Evolutionary conservation across 2,888 invertebrate species (phyloP), one percentile per base, ranked within the genome.

Genomic region (Toxonevra muliebris): DNA sequence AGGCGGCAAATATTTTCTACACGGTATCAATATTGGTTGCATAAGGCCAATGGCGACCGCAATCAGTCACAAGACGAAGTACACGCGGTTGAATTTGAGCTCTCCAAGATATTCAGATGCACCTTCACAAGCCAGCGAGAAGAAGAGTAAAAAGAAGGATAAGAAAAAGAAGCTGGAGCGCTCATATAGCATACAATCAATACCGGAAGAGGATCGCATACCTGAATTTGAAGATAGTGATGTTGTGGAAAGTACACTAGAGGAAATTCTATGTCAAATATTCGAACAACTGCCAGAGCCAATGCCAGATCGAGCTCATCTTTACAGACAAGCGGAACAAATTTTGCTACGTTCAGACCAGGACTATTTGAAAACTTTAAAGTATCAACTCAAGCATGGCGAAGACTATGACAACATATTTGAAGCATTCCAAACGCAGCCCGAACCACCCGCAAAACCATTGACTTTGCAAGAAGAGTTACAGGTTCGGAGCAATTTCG

Each of bases 401-500:
- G 74, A 80, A 43, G 84, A 82, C 63, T 76, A 76, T 45, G 82
- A 80, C 58, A 86, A 87, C 64, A 72, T 87, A 1, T 79, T 86
- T 13, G 82, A 82, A 63, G 85, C 85, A 68, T 81, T 85, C 70
- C 86, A 84, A 0, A 77, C 82, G 2, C 87, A 87, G 0, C 80
- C 87, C 0, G 75, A 80, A 1, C 85, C 86, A 64, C 7, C 71
- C 2, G 69, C 72, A 1, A 76, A 79, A 0, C 57, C 74, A 13
- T 70, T 82, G 1, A 81, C 86, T 0, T 76, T 86, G 1, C 85
- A 87, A 1, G 82, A 89, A 58, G 91, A 91, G 75, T 79, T 91
- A 9, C 74, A 78, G 0, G 86, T 88, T 57, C 87, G 87, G 0
- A 87, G 84, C 67, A 91, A 91, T 76, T 91, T 90, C 73, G 84